These are phyloP conservation scores for Cyprichromis sp. DNA, from an alignment of 2,113 vertebrate species.

Conservation along the genomic window DNA sequence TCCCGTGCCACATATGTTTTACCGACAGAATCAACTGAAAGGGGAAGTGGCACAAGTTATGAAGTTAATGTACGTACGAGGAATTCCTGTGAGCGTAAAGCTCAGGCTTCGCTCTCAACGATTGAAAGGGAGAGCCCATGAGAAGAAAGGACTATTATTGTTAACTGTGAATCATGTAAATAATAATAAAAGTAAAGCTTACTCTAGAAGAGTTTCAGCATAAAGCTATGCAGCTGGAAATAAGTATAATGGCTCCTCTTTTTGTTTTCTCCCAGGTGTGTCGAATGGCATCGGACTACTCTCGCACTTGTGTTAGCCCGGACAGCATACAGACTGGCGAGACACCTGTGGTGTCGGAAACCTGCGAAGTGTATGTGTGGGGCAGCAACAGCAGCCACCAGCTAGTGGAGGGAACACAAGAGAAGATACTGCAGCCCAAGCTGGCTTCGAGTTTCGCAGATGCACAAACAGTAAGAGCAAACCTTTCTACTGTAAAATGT, in stretches of 20 bases:
- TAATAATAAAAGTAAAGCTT: neutral
- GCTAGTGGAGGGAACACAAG: conserved; percentile 77
- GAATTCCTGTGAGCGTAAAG: rapidly evolving
- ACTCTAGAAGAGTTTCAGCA: neutral
- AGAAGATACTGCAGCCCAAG: conserved; percentile 80
- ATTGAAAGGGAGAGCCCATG: neutral
- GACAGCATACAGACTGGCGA: conserved; percentile 93
- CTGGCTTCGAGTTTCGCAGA: conserved; percentile 74
- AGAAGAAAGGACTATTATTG: neutral
- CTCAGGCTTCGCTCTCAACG: neutral
- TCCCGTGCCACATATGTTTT: neutral
- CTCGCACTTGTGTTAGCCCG: conserved; percentile 90
- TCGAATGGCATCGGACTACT: conserved; percentile 88
- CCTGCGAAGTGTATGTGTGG: conserved; percentile 90
- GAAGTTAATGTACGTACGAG: neutral
- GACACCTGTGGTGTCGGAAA: conserved; percentile 86
- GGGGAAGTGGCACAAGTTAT: neutral
- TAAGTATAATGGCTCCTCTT: rapidly evolving
- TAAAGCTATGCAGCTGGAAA: neutral
- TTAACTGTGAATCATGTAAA: neutral
- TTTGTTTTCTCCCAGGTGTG: conserved; percentile 71
- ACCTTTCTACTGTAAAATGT: rapidly evolving
- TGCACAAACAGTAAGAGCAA: conserved; percentile 68
- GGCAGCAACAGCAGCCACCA: conserved; percentile 82
- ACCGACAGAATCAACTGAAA: neutral